Conservation (phyloP, 2,797 vertebrate species). For the Acomys russatus region DNA sequence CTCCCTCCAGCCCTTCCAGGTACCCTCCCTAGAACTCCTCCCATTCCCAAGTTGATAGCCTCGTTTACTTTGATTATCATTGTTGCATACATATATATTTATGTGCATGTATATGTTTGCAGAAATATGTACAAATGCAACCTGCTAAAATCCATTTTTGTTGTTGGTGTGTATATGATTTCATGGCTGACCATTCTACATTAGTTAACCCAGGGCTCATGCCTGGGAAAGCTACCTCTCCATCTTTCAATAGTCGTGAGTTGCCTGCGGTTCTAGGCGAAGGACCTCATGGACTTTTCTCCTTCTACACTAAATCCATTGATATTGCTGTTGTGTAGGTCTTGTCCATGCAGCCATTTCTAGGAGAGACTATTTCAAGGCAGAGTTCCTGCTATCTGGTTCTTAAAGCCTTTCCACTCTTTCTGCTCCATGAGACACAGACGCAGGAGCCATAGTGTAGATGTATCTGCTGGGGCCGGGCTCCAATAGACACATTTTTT, state of each 20-base stretch:
- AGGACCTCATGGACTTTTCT: not conserved
- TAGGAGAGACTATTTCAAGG: not conserved
- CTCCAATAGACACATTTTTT: too few relatives aligned
- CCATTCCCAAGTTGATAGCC: not conserved
- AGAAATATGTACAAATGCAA: not conserved
- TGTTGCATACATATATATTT: not conserved
- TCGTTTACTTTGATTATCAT: not conserved
- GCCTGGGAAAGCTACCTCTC: not conserved
- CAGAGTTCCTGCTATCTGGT: not conserved
- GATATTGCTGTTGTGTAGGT: not conserved
- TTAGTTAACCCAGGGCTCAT: not conserved
- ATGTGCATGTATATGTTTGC: not conserved
- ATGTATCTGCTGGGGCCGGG: not conserved
- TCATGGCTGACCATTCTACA: not conserved
- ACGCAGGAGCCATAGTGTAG: not conserved
- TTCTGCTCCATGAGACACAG: not conserved
- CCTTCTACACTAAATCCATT: not conserved
- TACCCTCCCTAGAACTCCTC: not conserved
- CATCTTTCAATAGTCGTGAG: not conserved
- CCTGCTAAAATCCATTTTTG: not conserved
- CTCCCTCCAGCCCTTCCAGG: not conserved
- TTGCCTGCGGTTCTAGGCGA: not conserved
- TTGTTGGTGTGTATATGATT: not conserved
- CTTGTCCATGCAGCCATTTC: not conserved
- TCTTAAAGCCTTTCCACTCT: not conserved